Evolutionary conservation across 2,113 vertebrate genomes (phyloP).

Genomic region (Trichomycterus rosablanca): DNA sequence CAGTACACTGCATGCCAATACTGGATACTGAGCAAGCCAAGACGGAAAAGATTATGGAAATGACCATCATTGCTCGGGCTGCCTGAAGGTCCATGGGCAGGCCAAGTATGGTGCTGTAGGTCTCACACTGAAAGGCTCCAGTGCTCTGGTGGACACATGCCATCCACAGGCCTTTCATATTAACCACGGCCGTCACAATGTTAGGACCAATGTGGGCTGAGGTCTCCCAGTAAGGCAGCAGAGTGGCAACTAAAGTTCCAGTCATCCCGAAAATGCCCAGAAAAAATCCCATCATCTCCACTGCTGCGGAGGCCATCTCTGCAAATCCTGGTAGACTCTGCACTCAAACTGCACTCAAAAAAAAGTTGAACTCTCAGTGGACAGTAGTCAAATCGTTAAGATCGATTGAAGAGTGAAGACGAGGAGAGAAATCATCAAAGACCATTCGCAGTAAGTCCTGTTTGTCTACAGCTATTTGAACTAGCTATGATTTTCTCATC

Average conservation of each 20-base stretch:
- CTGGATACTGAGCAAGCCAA: slow-evolving; percentile 69
- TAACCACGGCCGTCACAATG: slow-evolving; percentile 84
- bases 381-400: too few species aligned
- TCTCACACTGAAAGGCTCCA: slow-evolving; percentile 90
- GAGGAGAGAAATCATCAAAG: too few species aligned
- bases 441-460: too few species aligned
- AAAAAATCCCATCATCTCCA: slow-evolving; percentile 87
- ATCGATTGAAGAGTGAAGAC: too few species aligned
- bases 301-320: slow-evolving; percentile 75
- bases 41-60: slow-evolving; percentile 78
- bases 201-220: slow-evolving; percentile 88
- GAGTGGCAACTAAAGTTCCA: slow-evolving; percentile 77
- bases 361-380: too few species aligned
- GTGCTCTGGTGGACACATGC: slow-evolving; percentile 93
- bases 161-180: slow-evolving; percentile 94
- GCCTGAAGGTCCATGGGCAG: slow-evolving; percentile 80
- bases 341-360: too few species aligned
- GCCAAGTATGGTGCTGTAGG: slow-evolving; percentile 90
- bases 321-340: background rate
- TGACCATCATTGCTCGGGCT: slow-evolving; percentile 89
- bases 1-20: slow-evolving; percentile 89
- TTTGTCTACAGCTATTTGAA: too few species aligned
- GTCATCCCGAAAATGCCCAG: slow-evolving; percentile 81
- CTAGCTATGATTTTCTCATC: too few species aligned
- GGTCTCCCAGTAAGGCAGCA: slow-evolving; percentile 85